Conservation (phyloP, 2,888 invertebrate genomes). For the Laspeyria flexula region DNA sequence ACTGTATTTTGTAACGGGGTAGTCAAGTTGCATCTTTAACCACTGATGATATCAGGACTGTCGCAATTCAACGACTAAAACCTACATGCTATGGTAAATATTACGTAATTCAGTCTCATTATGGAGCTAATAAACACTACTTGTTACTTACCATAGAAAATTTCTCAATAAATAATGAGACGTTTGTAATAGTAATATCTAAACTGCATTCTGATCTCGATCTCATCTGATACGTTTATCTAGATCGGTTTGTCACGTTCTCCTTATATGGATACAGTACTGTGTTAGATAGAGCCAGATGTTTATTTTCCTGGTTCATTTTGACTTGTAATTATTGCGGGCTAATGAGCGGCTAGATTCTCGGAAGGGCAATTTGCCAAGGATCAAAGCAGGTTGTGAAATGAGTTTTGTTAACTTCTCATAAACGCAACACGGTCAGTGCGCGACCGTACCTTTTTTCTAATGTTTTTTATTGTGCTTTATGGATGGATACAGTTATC, state of each 20-base stretch:
- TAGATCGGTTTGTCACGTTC: constrained; percentile 72
- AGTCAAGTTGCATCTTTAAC: constrained; percentile 11
- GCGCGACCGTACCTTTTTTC: constrained; percentile 22
- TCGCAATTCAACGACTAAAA: constrained; percentile 43
- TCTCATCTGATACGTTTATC: constrained; percentile 74
- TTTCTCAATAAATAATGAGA: constrained; percentile 73
- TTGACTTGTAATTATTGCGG: constrained; percentile 69
- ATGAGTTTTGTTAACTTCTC: constrained; percentile 38
- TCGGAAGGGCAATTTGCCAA: constrained; percentile 62
- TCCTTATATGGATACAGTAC: constrained; percentile 40
- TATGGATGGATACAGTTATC: constrained; percentile 32
- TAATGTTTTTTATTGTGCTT: constrained; percentile 31
- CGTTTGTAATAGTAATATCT: constrained; percentile 72
- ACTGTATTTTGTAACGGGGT: constrained; percentile 5
- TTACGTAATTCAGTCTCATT: constrained; percentile 44
- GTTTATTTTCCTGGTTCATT: constrained; percentile 59
- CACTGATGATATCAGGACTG: constrained; percentile 34
- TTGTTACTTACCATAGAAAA: constrained; percentile 52
- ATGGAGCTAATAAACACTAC: constrained; percentile 53
- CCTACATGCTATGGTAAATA: constrained; percentile 27
- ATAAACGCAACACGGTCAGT: constrained; percentile 28
- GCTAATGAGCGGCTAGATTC: constrained; percentile 67
- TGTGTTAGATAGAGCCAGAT: constrained; percentile 56
- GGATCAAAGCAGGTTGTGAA: constrained; percentile 51
- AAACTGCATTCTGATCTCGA: constrained; percentile 69